These are phyloP conservation scores for Schizaphis graminum DNA, from an alignment of 2,888 invertebrate genomes.

Conservation along the genomic window DNA sequence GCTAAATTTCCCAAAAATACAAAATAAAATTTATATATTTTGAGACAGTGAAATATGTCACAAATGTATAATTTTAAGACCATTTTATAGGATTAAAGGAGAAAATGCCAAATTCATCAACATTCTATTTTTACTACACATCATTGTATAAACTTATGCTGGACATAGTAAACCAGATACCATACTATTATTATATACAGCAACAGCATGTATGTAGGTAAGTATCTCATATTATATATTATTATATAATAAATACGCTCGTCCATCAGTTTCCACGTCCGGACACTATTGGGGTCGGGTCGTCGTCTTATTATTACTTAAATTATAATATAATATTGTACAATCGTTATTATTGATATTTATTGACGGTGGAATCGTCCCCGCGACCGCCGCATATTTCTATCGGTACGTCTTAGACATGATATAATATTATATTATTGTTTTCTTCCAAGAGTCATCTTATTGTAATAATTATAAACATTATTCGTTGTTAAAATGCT, in stretches of 20 bases:
- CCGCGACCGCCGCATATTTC: neutral
- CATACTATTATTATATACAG: neutral
- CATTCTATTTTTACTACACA: neutral
- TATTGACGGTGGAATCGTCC: neutral
- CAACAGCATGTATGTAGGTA: neutral
- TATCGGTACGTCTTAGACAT: neutral
- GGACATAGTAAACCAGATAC: neutral
- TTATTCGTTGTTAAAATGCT: too few relatives aligned
- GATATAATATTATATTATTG: neutral
- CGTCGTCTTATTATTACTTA: constrained; percentile 12
- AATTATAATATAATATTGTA: neutral
- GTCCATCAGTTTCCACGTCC: neutral
- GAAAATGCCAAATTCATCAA: too few relatives aligned
- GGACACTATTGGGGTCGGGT: neutral
- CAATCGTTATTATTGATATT: neutral
- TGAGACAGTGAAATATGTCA: too few relatives aligned
- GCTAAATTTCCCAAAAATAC: too few relatives aligned
- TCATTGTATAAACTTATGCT: neutral
- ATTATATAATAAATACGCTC: neutral
- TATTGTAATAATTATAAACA: neutral
- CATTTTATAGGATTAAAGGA: too few relatives aligned
- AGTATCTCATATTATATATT: neutral
- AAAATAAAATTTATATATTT: too few relatives aligned
- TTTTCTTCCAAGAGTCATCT: neutral
- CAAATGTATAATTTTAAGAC: too few relatives aligned